Evolutionary conservation across 2,113 vertebrate genomes (phyloP).

Genomic region (Pycnonotus jocosus): DNA sequence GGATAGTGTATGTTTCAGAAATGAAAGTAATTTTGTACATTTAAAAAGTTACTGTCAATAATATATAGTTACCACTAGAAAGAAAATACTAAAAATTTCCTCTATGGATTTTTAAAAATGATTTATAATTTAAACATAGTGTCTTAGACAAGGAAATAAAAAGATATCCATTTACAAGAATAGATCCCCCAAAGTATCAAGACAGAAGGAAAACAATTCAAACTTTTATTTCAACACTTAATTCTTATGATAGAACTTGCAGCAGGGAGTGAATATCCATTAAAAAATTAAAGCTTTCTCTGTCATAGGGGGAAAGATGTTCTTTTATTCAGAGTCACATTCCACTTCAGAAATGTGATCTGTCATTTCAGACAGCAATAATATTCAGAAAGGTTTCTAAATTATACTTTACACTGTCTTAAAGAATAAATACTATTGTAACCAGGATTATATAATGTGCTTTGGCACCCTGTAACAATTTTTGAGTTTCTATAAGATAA

Average conservation of each 20-base stretch:
- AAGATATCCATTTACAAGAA: background rate
- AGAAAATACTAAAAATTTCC: background rate
- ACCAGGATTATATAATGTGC: background rate
- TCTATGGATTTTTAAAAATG: background rate
- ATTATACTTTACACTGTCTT: background rate
- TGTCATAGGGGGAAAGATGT: background rate
- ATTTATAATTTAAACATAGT: background rate
- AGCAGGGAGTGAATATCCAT: background rate
- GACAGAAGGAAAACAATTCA: background rate
- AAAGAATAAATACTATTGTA: background rate
- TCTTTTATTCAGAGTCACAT: background rate
- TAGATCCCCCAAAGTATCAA: background rate
- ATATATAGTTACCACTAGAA: background rate
- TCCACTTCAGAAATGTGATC: background rate
- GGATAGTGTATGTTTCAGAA: background rate
- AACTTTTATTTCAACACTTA: background rate
- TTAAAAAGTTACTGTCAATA: background rate
- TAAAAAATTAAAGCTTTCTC: background rate
- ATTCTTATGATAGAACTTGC: background rate
- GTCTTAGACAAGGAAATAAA: background rate
- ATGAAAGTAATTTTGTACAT: background rate
- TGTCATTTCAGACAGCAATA: background rate
- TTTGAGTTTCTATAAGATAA: background rate
- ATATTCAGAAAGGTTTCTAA: background rate
- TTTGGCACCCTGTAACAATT: background rate